Base-by-base conservation (phyloP, 2,797 vertebrate species). In the Anas acuta region DNA sequence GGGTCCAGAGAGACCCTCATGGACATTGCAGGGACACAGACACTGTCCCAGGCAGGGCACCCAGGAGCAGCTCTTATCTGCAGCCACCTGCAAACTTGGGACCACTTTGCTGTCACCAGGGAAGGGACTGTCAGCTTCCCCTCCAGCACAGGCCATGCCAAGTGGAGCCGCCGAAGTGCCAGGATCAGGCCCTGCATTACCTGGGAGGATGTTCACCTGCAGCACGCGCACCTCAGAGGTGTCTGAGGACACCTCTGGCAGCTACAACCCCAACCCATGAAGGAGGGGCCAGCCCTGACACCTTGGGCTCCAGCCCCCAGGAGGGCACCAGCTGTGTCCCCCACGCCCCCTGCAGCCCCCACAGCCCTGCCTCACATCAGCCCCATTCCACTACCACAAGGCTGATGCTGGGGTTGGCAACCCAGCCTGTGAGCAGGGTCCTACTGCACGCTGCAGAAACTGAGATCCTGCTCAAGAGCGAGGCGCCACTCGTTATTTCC, bases 161-260 rank as follows among this genome's bases (percentile, higher is more conserved):
- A 10, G 30, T 1, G 2, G 70, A 45, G 61, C 20, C 4, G 6
- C 28, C 49, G 11, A 25, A 30, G 26, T 9, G 51, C 23, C 66
- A 45, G 75, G 66, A 54, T 8, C 3, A 9, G 22, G 9, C 4
- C 35, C 30, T 19, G 11, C 4, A 2, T 45, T 58, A 39, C 28
- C 18, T 25, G 8, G 45, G 43, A 51, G 26, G 82, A 3, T 21
- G 18, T 35, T 77, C 33, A 13, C 41, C 28, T 8, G 2, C 21
- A 4, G 4, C 21, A 4, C 0, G 0, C 3, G 26, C 22, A 28
- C 9, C 5, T 28, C 37, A 45, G 43, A 45, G 43, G 43, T 1
- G 0, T 22, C 57, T 10, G 33, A 67, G 62, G 43, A n/a, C 0
- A 2, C 37, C 14, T 8, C 23, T 0, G 3, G 73, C 10, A 8